These are phyloP conservation scores for Polypterus senegalus DNA, from an alignment of 2,113 vertebrate species.

Conservation along the genomic window DNA sequence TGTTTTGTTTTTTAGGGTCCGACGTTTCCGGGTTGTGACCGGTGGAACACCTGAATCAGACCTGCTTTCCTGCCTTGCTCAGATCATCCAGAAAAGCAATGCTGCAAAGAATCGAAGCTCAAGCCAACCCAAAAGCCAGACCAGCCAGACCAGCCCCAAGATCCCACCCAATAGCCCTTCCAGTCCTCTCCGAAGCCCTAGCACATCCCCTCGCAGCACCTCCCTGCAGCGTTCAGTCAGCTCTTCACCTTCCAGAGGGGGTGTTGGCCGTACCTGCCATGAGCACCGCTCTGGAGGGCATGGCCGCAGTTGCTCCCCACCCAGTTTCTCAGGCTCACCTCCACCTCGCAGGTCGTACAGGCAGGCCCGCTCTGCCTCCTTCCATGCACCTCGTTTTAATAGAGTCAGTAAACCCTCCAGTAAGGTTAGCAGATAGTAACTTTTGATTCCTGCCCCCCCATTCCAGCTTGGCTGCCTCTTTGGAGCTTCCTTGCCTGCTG, in stretches of 20 bases:
- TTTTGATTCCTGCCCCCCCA: not conserved
- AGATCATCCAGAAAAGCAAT: slow-evolving; percentile 82
- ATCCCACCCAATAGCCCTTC: slow-evolving; percentile 73
- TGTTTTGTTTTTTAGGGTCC: slow-evolving; percentile 41
- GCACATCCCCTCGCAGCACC: slow-evolving; percentile 83
- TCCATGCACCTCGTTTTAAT: slow-evolving; percentile 55
- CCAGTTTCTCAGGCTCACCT: slow-evolving; percentile 87
- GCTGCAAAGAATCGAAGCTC: slow-evolving; percentile 60
- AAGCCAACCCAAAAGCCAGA: slow-evolving; percentile 59
- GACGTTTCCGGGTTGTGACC: slow-evolving; percentile 79
- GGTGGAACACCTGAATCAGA: slow-evolving; percentile 87
- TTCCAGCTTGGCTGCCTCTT: not conserved
- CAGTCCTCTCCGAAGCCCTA: slow-evolving; percentile 77
- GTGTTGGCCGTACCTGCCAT: slow-evolving; percentile 56
- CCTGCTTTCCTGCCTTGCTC: slow-evolving; percentile 84
- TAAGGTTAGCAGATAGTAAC: slow-evolving; percentile 94
- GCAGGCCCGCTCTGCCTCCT: slow-evolving; percentile 58
- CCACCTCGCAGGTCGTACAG: slow-evolving; percentile 81
- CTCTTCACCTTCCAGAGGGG: slow-evolving; percentile 82
- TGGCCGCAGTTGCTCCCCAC: slow-evolving; percentile 85
- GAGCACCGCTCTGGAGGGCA: slow-evolving; percentile 51
- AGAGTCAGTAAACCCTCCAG: slow-evolving; percentile 77
- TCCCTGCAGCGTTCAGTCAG: slow-evolving; percentile 83
- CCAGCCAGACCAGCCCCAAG: slow-evolving; percentile 66
- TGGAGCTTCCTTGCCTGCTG: too few species aligned